These are phyloP conservation scores for Euzophera pinguis DNA, from an alignment of 2,888 invertebrate genomes.

Conservation along the genomic window DNA sequence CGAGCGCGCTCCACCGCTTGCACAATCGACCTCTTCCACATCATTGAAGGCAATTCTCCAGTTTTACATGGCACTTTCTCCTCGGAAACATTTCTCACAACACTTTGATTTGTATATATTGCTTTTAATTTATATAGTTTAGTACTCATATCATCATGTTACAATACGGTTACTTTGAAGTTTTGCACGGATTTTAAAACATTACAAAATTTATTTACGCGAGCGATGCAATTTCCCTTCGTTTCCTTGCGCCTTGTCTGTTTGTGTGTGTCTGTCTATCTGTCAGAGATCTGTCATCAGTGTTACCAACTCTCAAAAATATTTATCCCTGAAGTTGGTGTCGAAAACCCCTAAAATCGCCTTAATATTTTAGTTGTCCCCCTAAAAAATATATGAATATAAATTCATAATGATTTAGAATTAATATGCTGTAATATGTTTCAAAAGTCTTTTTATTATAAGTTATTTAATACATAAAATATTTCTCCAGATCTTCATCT, in stretches of 20 bases:
- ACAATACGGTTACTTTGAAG: background rate
- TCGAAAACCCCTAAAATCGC: too few relatives aligned
- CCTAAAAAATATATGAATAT: too few relatives aligned
- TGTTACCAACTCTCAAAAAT: background rate
- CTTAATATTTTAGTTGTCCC: too few relatives aligned
- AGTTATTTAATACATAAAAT: too few relatives aligned
- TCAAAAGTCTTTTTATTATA: too few relatives aligned
- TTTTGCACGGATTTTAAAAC: background rate
- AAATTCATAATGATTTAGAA: too few relatives aligned
- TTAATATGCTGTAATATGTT: too few relatives aligned
- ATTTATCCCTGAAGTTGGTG: too few relatives aligned
- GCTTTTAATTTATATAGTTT: constrained; percentile 28
- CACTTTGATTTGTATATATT: constrained; percentile 43
- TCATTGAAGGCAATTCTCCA: constrained; percentile 73
- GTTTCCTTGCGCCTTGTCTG: background rate
- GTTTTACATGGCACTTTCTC: constrained; percentile 77
- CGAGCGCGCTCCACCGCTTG: constrained; percentile 54
- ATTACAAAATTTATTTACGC: constrained; percentile 6
- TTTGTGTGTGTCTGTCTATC: background rate
- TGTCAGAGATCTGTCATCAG: background rate
- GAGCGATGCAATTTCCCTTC: background rate
- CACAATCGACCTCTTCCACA: constrained; percentile 79
- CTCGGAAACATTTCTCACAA: constrained; percentile 47
- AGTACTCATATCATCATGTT: constrained; percentile 41
- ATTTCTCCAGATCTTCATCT: too few relatives aligned